Percentiles rank a stretch among this genome's conserved stretches.
These are phyloP conservation scores for Helogale parvula DNA, from an alignment of 2,113 vertebrate genomes.

Conservation along the genomic window DNA sequence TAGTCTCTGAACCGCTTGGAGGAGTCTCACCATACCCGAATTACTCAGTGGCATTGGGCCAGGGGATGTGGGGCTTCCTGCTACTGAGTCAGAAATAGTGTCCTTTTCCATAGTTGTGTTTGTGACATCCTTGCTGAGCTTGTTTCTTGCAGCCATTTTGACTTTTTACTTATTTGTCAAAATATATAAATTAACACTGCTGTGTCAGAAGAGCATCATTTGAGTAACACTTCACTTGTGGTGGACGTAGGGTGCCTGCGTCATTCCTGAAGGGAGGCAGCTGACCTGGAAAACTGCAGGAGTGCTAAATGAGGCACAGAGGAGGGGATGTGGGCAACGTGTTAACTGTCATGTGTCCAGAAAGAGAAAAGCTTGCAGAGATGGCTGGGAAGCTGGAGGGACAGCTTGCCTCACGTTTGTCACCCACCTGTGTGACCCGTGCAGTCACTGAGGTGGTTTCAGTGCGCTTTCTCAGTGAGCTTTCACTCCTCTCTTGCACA, in stretches of 20 bases:
- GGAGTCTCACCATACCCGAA: not conserved
- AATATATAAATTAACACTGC: not conserved
- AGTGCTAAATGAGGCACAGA: rapidly evolving
- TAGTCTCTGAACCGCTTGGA: not conserved
- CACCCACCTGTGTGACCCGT: not conserved
- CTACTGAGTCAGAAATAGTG: not conserved
- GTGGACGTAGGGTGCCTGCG: not conserved
- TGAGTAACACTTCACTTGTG: not conserved
- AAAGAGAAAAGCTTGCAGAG: not conserved
- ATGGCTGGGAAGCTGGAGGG: not conserved
- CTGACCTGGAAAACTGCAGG: not conserved
- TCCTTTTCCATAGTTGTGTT: not conserved
- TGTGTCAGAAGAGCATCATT: not conserved
- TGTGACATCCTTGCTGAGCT: not conserved
- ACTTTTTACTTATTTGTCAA: not conserved
- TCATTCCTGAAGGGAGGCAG: not conserved
- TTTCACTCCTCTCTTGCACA: not conserved
- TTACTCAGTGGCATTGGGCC: not conserved
- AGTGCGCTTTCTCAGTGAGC: not conserved
- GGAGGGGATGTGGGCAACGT: not conserved
- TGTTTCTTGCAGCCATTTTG: not conserved
- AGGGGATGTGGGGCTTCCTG: not conserved
- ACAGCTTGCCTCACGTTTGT: rapidly evolving
- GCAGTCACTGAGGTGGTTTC: rapidly evolving
- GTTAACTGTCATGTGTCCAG: not conserved